Conservation (phyloP, 2,797 vertebrate genomes). For the Sternarchorhynchus goeldii region DNA sequence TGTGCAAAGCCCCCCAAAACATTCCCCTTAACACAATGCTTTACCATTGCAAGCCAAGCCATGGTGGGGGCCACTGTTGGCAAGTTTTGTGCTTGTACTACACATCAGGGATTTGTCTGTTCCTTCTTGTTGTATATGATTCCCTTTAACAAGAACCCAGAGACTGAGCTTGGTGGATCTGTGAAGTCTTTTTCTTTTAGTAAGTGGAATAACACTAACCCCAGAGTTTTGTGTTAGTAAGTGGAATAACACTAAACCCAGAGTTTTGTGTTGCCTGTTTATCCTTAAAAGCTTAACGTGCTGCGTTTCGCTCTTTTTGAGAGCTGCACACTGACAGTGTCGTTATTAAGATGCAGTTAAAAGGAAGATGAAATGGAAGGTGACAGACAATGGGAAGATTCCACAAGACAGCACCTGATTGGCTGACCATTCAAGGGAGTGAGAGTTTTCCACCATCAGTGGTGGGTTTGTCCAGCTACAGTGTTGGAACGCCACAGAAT, state of each 20-base stretch:
- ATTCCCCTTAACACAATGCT: neutral
- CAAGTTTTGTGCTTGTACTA: conserved; percentile 40
- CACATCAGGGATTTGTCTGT: neutral
- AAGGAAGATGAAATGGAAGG: neutral
- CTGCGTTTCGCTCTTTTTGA: neutral
- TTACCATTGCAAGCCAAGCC: conserved; percentile 33
- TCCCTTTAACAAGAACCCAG: conserved; percentile 21
- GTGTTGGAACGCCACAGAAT: too few relatives aligned
- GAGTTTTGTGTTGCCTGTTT: conserved; percentile 14
- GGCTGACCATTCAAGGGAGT: too few relatives aligned
- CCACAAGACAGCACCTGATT: too few relatives aligned
- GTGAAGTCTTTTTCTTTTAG: neutral
- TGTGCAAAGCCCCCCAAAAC: too few relatives aligned
- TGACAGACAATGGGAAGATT: neutral
- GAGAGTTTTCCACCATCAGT: too few relatives aligned
- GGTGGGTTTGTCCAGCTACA: too few relatives aligned
- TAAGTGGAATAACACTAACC: neutral
- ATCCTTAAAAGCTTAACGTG: neutral
- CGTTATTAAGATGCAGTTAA: neutral
- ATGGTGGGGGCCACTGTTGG: conserved; percentile 22
- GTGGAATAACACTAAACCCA: neutral
- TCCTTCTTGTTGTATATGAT: conserved; percentile 11
- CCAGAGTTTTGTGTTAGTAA: neutral
- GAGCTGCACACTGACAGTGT: neutral
- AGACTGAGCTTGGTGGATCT: neutral